Conservation (phyloP, 2,888 invertebrate species). For the Heliconius cydno region DNA sequence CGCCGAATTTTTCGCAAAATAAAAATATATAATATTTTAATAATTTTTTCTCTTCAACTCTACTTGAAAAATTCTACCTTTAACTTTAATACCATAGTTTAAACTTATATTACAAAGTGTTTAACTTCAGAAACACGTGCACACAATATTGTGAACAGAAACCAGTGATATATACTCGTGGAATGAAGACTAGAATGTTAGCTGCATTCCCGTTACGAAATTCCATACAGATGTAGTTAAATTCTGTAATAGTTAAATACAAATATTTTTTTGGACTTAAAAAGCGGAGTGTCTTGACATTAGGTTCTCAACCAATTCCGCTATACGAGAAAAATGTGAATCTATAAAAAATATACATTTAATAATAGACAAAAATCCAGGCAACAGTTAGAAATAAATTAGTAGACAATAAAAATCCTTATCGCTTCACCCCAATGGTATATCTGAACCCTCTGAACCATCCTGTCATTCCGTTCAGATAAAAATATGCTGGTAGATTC, state of each 20-base stretch:
- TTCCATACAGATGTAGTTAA: not conserved
- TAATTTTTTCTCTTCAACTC: too few species aligned
- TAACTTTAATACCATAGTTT: not conserved
- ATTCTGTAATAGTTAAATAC: conserved; percentile 7
- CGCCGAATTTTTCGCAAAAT: too few species aligned
- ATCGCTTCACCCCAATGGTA: not conserved
- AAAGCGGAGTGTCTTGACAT: too few species aligned
- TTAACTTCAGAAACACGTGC: not conserved
- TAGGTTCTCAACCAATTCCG: too few species aligned
- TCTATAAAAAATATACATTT: not conserved
- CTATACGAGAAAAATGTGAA: not conserved
- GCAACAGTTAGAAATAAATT: not conserved
- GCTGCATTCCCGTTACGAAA: conserved; percentile 17
- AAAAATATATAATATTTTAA: too few species aligned
- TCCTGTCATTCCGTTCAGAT: conserved; percentile 17
- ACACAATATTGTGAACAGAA: conserved; percentile 12
- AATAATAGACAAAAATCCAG: not conserved
- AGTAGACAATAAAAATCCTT: conserved; percentile 16
- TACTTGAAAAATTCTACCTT: not conserved
- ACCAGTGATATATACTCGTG: not conserved
- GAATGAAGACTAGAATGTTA: conserved; percentile 21
- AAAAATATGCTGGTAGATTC: conserved; percentile 23
- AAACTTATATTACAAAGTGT: conserved; percentile 6
- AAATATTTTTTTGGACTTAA: not conserved
- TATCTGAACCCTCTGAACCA: conserved; percentile 4